Percentiles rank a stretch among this genome's conserved stretches.
phyloP scores from a whole-genome alignment of 2,113 vertebrate species.

The Cichladusa arquata region DNA sequence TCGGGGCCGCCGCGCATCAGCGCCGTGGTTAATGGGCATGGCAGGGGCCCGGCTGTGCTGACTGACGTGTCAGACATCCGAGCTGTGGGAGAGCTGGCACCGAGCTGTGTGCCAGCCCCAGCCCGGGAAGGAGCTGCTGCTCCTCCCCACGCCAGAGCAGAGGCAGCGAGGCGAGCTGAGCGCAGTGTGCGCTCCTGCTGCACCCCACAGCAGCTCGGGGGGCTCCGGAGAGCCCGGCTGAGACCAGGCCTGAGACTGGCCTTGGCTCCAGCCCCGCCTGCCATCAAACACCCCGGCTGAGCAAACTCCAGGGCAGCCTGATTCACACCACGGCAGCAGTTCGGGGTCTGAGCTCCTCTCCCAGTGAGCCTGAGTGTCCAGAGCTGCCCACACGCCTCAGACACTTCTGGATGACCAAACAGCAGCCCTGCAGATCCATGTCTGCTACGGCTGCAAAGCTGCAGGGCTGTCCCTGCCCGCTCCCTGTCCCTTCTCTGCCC shows the following conservation, averaged over 20 bases:
- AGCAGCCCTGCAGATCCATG: not conserved
- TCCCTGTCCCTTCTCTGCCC: not conserved
- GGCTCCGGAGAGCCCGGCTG: not conserved
- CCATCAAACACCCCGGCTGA: no score
- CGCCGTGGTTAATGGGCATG: not conserved
- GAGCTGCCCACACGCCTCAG: not conserved
- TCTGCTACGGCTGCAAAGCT: not conserved
- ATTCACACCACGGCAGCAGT: not conserved
- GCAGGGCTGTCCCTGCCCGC: accelerated
- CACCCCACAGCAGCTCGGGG: accelerated
- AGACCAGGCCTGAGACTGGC: no score
- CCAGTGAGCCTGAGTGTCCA: not conserved
- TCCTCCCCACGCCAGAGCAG: accelerated
- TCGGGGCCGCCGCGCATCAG: not conserved
- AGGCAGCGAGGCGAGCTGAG: not conserved
- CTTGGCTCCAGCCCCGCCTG: not conserved
- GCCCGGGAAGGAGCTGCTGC: not conserved
- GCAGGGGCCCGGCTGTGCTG: slow-evolving; percentile 17
- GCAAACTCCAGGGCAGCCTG: not conserved
- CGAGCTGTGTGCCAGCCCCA: not conserved
- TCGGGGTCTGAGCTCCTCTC: not conserved
- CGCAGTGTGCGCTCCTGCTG: accelerated
- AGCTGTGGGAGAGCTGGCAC: slow-evolving; percentile 10
- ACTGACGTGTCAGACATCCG: not conserved
- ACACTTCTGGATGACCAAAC: not conserved